These are phyloP conservation scores for Ips nitidus DNA, from an alignment of 1,140 invertebrate species.

Conservation along the genomic window DNA sequence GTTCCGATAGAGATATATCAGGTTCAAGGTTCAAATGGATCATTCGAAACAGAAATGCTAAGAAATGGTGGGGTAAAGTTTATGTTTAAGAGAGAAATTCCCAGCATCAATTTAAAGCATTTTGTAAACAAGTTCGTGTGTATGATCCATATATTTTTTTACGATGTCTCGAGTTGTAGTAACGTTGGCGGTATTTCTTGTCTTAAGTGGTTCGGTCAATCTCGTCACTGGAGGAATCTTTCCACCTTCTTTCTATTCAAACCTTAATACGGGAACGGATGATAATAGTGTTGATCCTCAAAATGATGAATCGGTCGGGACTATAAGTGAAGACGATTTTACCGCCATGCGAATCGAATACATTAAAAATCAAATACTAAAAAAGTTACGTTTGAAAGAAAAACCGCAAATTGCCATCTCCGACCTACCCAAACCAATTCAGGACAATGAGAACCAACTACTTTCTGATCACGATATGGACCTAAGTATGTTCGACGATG, in stretches of 20 bases:
- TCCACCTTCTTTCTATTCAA: slow-evolving; percentile 24
- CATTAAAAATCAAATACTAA: slow-evolving; percentile 79
- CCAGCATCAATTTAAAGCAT: slow-evolving; percentile 43
- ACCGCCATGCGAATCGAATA: slow-evolving; percentile 70
- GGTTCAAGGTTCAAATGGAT: slow-evolving; percentile 53
- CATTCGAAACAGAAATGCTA: slow-evolving; percentile 51
- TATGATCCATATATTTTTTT: slow-evolving; percentile 30
- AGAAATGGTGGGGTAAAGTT: slow-evolving; percentile 46
- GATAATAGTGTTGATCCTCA: slow-evolving; percentile 40
- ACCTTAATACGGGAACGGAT: slow-evolving; percentile 26
- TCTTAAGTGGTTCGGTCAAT: slow-evolving; percentile 31
- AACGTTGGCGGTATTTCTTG: slow-evolving; percentile 19
- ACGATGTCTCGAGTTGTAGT: slow-evolving; percentile 36
- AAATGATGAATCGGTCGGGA: slow-evolving; percentile 26
- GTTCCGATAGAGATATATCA: slow-evolving; percentile 44
- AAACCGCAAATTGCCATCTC: slow-evolving; percentile 65
- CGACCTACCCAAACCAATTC: slow-evolving; percentile 68
- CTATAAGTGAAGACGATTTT: slow-evolving; percentile 55
- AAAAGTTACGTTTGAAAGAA: slow-evolving; percentile 72
- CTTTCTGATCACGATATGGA: slow-evolving; percentile 54
- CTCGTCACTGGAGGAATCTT: slow-evolving; percentile 44
- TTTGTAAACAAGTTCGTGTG: slow-evolving; percentile 43
- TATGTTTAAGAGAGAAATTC: slow-evolving; percentile 48
- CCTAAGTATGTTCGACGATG: slow-evolving; percentile 61
- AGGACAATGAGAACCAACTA: slow-evolving; percentile 58